Evolutionary conservation across 2,113 vertebrate genomes (phyloP).

Genomic region (Pituophis catenifer): DNA sequence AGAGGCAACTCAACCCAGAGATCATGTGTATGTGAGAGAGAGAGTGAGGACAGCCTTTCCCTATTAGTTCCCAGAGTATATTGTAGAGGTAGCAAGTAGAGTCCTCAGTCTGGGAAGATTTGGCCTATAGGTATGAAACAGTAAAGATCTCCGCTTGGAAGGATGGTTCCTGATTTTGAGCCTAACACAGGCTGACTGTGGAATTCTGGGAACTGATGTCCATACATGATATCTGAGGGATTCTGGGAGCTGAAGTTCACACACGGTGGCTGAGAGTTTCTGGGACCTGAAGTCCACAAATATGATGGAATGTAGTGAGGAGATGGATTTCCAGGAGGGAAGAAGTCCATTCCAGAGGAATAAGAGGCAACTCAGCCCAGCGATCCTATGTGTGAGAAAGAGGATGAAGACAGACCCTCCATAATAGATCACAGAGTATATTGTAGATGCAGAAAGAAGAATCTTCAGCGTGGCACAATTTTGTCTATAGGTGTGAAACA

Average conservation of each 20-base stretch:
- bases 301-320: neutral
- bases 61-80: neutral
- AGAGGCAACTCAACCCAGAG: neutral
- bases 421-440: too few relatives aligned
- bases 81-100: neutral
- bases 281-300: too few relatives aligned
- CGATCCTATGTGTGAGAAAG: neutral
- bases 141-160: neutral
- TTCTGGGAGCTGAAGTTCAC: too few relatives aligned
- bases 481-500: too few relatives aligned
- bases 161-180: neutral
- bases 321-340: neutral
- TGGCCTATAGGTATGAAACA: neutral
- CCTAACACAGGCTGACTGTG: neutral
- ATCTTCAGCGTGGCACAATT: too few relatives aligned
- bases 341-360: neutral
- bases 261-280: too few relatives aligned
- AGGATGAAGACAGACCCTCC: neutral
- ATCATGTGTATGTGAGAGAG: neutral
- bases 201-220: neutral
- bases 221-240: too few relatives aligned
- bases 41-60: neutral
- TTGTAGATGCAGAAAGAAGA: too few relatives aligned
- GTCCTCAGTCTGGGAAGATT: neutral
- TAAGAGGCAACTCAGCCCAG: neutral